Evolutionary conservation across 92 coral and sea anemone species (phyloP), one percentile per base, ranked within the genome.

Genomic region (Porites rus): DNA sequence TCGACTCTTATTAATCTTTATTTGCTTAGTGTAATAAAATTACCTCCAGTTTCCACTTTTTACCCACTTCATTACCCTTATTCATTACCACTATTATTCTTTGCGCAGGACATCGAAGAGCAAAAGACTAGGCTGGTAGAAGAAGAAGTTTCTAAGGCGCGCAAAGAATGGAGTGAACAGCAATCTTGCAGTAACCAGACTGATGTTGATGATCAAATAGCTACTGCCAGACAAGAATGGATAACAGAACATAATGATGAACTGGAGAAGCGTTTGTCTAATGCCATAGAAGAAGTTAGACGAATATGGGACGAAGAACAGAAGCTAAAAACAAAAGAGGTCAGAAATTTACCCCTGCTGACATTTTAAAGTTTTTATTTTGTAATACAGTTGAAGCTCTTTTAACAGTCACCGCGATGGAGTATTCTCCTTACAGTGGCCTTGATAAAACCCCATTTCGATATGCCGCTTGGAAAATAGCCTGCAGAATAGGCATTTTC

Each of bases 221-320:
- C 93, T 19, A 78, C 82, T 43, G 92, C 92, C 0, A 79, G 74
- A 58, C 62, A 20, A 61, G 88, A 92, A 51, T 87, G 92, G 90
- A 59, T 53, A 8, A 64, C 71, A 56, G 88, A 89, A 18, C 88
- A 86, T 20, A 96, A 91, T 20, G 89, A 69, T 46, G 98, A 92
- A 3, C 73, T 90, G 28, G 90, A 90, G 69, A 86, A 72, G 54
- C 84, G 91, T 54, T 61, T 96, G 78, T 69, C 86, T 11, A 62
- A 81, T 31, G 95, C 97, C 9, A 78, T 93, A 31, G 82, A 64
- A 14, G 93, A 90, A 64, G 98, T 93, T 13, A 87, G 87, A 61
- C 68, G 80, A 18, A 81, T 77, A 38, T 94, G 98, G 98, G 89
- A 82, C 11, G 94, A 87, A 52, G 91, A 91, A 56, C 91, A 94